phyloP scores from a whole-genome alignment of 2,888 invertebrate genomes.

The Clepsis dumicolana region DNA sequence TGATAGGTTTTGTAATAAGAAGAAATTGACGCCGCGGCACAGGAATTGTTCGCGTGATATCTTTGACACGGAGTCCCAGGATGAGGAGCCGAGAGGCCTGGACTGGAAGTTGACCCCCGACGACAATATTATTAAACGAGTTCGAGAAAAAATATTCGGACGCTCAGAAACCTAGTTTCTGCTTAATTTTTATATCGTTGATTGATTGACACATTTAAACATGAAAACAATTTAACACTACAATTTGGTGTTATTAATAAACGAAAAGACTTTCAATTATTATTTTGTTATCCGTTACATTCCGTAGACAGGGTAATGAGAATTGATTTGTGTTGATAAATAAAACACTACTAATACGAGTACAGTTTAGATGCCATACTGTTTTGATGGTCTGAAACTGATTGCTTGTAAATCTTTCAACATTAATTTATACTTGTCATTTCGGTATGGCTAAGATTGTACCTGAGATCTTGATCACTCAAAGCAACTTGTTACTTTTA shows the following conservation, averaged over 20 bases:
- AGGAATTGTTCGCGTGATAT: slow-evolving; percentile 72
- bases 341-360: slow-evolving; percentile 11
- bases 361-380: slow-evolving; percentile 27
- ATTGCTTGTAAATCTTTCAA: slow-evolving; percentile 12
- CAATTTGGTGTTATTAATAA: slow-evolving; percentile 18
- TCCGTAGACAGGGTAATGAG: slow-evolving; percentile 40
- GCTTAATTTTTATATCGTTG: not conserved
- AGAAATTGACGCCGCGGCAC: slow-evolving; percentile 53
- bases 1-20: slow-evolving; percentile 47
- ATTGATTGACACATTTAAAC: slow-evolving; percentile 18
- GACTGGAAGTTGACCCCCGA: slow-evolving; percentile 74
- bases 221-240: slow-evolving; percentile 12
- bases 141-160: slow-evolving; percentile 74
- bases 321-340: slow-evolving; percentile 16
- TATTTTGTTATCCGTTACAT: slow-evolving; percentile 30
- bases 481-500: not conserved
- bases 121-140: slow-evolving; percentile 69
- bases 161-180: slow-evolving; percentile 64
- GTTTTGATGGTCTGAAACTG: not conserved
- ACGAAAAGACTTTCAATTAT: slow-evolving; percentile 5
- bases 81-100: slow-evolving; percentile 61
- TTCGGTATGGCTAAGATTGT: not conserved
- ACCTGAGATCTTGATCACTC: too few relatives aligned
- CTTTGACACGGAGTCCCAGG: slow-evolving; percentile 76
- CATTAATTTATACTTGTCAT: slow-evolving; percentile 12